Base-by-base conservation (phyloP, 2,888 invertebrate species). In the Hermaeophaga mercurialis region DNA sequence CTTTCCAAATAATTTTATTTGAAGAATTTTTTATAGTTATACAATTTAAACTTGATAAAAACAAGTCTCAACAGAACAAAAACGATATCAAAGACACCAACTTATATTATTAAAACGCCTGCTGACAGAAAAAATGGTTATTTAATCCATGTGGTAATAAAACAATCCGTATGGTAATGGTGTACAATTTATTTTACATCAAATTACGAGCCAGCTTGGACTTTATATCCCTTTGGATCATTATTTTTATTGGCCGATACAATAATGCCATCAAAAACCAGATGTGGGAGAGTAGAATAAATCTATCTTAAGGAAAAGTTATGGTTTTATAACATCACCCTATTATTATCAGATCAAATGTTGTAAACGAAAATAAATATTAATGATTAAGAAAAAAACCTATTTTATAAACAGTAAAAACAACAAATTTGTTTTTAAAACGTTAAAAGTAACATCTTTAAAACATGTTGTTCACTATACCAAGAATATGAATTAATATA, bases 111-210 rank as follows among this genome's bases (percentile, higher is more conserved):
- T 43, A 41, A 45, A 56, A 22, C 39, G 33, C 45, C 34, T 33
- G 56, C 45, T 56, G 62, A 74, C 75, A 73, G 70, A 73, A 67
- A 61, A 71, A 72, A 68, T 31, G 71, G 72, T 66, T 61, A 59
- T 66, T 67, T 73, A 75, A 74, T 74, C 75, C 73, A 41, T 62
- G 64, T 68, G 70, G 72, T 71, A 73, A 74, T 73, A 74, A 74
- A 71, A 64, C 65, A 66, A 69, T 70, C 65, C 65, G 64, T 58
- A 67, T 62, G 65, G 63, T 63, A 65, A 66, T 61, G 57, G 60
- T 47, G 33, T 34, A 49, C 58, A 59, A 64, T 66, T 63, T 62
- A 66, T 65, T 65, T 63, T 62, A 63, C 59, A 61, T 61, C 62
- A 47, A 47, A 58, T 59, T 62, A 63, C 59, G 61, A 65, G 56